These are phyloP conservation scores for Drosophila mayaguana DNA, from an alignment of 2,888 invertebrate species.

Conservation along the genomic window DNA sequence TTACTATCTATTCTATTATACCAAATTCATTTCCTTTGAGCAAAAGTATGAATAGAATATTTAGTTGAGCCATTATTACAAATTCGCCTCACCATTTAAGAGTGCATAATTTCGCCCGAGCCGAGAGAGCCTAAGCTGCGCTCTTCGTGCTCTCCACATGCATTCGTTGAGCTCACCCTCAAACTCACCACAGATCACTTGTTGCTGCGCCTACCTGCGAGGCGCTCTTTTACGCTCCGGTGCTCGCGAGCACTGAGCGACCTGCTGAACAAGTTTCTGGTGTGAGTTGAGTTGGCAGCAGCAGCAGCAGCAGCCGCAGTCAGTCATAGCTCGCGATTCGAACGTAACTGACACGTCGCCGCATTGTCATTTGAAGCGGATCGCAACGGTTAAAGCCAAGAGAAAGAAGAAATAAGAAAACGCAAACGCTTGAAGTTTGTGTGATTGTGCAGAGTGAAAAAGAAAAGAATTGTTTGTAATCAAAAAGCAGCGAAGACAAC, in stretches of 20 bases:
- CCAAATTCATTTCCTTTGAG: neutral
- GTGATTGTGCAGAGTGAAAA: conserved; percentile 47
- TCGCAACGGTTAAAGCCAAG: conserved; percentile 58
- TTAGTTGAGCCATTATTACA: neutral
- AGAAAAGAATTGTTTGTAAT: conserved; percentile 54
- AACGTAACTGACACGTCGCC: conserved; percentile 83
- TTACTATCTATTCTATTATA: neutral
- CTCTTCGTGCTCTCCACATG: conserved; percentile 1
- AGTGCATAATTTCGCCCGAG: neutral
- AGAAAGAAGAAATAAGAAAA: conserved; percentile 42
- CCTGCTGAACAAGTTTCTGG: conserved; percentile 63
- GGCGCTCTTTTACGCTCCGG: conserved; percentile 51
- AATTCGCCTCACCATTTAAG: neutral
- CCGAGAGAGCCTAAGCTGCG: conserved; percentile 4
- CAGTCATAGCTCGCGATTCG: conserved; percentile 81
- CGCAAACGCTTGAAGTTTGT: conserved; percentile 39
- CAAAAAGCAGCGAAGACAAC: conserved; percentile 31
- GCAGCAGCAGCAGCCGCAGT: conserved; percentile 13
- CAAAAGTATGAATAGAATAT: neutral
- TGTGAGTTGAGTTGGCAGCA: conserved; percentile 69
- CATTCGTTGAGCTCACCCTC: neutral
- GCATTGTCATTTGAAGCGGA: conserved; percentile 35
- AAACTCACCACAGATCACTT: conserved; percentile 11
- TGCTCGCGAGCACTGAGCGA: conserved; percentile 42
- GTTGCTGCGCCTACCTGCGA: conserved; percentile 13